phyloP scores from a whole-genome alignment of 2,797 vertebrate species.

The Aeoliscus strigatus region DNA sequence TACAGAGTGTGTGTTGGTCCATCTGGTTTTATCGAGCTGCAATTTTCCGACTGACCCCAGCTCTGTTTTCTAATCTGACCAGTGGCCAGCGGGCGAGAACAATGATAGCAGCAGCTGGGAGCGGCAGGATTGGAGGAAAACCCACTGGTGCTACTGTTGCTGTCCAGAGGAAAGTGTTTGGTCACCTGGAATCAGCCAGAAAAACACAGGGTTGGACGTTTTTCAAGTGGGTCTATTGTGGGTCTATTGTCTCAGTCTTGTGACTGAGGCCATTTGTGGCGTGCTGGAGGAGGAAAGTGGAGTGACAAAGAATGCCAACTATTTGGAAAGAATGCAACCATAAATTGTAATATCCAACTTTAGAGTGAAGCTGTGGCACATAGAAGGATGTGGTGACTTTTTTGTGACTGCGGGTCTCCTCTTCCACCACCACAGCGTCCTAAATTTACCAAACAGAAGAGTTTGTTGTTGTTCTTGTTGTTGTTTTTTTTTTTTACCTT shows the following conservation, averaged over 20 bases:
- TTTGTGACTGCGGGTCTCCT: too few relatives aligned
- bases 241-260: too few relatives aligned
- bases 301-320: conserved; percentile 23
- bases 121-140: conserved; percentile 39
- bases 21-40: conserved; percentile 27
- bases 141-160: conserved; percentile 9
- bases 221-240: conserved; percentile 36
- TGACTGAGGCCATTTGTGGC: conserved; percentile 36
- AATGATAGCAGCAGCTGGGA: conserved; percentile 35
- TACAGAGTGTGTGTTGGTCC: conserved; percentile 3
- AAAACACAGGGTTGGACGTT: conserved; percentile 33
- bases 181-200: conserved; percentile 43
- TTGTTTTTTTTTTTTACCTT: too few relatives aligned
- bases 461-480: too few relatives aligned
- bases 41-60: conserved; percentile 34
- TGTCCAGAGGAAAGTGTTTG: conserved; percentile 29
- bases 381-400: too few relatives aligned
- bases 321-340: conserved; percentile 24
- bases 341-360: conserved; percentile 19
- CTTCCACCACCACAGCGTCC: too few relatives aligned
- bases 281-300: conserved; percentile 23
- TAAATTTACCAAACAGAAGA: too few relatives aligned
- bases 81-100: conserved; percentile 31
- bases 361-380: conserved; percentile 4
- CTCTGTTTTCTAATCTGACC: conserved; percentile 31